These are phyloP conservation scores for Hyla sarda DNA, from an alignment of 2,113 vertebrate genomes.

Conservation along the genomic window DNA sequence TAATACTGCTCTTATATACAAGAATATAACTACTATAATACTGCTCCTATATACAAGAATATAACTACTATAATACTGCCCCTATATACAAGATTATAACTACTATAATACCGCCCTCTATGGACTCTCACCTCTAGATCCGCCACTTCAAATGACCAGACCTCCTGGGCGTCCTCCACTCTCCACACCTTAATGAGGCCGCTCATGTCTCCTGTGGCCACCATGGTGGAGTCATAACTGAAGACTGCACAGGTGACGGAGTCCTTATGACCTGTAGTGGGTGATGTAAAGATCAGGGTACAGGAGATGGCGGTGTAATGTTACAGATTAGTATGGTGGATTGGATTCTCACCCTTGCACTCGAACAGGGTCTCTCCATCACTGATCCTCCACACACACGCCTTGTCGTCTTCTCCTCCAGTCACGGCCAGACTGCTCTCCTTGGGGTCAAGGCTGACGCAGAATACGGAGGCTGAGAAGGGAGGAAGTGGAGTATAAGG, in stretches of 20 bases:
- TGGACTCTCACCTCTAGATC: conserved; percentile 87
- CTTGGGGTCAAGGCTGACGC: conserved; percentile 88
- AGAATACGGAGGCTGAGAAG: conserved; percentile 87
- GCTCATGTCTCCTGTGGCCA: conserved; percentile 94
- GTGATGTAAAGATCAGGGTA: neutral
- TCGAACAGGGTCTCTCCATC: conserved; percentile 90
- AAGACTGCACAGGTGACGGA: conserved; percentile 90
- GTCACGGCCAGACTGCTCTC: conserved; percentile 88
- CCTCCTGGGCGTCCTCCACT: conserved; percentile 85
- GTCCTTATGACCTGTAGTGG: conserved; percentile 89
- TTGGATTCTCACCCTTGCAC: conserved; percentile 80
- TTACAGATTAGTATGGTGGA: neutral
- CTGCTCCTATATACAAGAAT: neutral
- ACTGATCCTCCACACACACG: conserved; percentile 88
- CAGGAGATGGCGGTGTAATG: neutral
- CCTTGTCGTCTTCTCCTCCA: conserved; percentile 92
- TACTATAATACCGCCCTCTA: neutral
- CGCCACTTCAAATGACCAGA: conserved; percentile 94
- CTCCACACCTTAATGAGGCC: conserved; percentile 95
- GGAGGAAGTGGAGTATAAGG: neutral
- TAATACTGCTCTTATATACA: conserved; percentile 6
- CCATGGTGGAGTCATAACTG: conserved; percentile 88
- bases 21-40: conserved; percentile 14
- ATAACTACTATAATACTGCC: conserved; percentile 3
- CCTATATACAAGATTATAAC: neutral